phyloP scores from a whole-genome alignment of 1,140 invertebrate genomes.

The Anoplophora glabripennis region DNA sequence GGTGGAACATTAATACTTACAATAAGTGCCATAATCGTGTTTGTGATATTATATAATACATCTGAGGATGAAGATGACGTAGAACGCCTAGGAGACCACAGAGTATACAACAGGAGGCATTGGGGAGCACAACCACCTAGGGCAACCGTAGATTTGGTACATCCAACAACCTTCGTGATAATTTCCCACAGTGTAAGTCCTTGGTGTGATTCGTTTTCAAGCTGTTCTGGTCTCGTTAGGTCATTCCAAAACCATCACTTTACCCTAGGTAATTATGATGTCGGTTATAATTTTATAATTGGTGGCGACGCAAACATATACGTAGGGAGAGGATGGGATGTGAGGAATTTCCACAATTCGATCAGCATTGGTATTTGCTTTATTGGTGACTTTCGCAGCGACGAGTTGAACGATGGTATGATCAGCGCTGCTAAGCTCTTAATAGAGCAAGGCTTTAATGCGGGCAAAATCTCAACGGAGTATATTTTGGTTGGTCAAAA shows the following conservation, averaged over 20 bases:
- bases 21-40: too few species aligned
- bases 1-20: too few species aligned
- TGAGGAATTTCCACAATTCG: slow-evolving; percentile 53
- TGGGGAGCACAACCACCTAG: slow-evolving; percentile 19
- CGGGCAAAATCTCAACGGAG: slow-evolving; percentile 37
- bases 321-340: slow-evolving; percentile 61
- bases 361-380: slow-evolving; percentile 51
- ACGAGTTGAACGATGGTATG: slow-evolving; percentile 43
- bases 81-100: neutral
- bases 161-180: slow-evolving; percentile 38
- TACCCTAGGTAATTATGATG: slow-evolving; percentile 42
- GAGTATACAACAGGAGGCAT: slow-evolving; percentile 1
- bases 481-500: slow-evolving; percentile 52
- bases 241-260: slow-evolving; percentile 49
- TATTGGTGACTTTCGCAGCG: slow-evolving; percentile 51
- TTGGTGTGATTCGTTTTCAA: slow-evolving; percentile 38
- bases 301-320: slow-evolving; percentile 66
- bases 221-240: slow-evolving; percentile 48
- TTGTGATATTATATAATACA: too few species aligned
- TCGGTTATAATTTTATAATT: slow-evolving; percentile 65
- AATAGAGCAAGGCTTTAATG: slow-evolving; percentile 42
- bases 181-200: slow-evolving; percentile 50
- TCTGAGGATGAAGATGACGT: neutral
- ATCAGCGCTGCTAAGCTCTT: slow-evolving; percentile 46
- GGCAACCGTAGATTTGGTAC: neutral